phyloP scores from a whole-genome alignment of 2,797 vertebrate genomes.

The Scleropages formosus region DNA sequence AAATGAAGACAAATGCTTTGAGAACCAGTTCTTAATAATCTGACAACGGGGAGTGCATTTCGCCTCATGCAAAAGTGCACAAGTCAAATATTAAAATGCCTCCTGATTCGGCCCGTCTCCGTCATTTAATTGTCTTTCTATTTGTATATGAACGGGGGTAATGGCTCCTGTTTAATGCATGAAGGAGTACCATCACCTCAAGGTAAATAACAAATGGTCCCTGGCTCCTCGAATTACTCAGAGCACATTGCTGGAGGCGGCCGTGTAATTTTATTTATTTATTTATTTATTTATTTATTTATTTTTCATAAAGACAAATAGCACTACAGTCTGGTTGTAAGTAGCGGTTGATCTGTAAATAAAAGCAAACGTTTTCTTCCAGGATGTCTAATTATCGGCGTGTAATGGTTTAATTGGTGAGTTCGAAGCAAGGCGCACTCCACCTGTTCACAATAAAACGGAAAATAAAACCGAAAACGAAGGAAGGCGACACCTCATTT shows the following conservation, averaged over 20 bases:
- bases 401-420: neutral
- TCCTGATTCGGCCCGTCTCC: neutral
- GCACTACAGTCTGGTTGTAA: neutral
- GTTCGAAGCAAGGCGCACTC: neutral
- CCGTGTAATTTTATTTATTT: neutral
- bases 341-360: neutral
- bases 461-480: neutral
- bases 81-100: neutral
- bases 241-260: neutral
- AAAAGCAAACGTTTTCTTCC: neutral
- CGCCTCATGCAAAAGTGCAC: neutral
- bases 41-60: neutral
- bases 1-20: slow-evolving; percentile 21
- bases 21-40: neutral
- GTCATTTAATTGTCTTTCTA: neutral
- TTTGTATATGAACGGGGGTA: neutral
- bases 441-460: neutral
- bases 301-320: slow-evolving; percentile 6
- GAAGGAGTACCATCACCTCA: neutral
- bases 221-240: neutral
- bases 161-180: slow-evolving; percentile 7
- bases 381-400: neutral
- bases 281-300: neutral
- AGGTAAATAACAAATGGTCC: slow-evolving; percentile 9
- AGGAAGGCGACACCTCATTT: neutral